phyloP scores from a whole-genome alignment of 2,888 invertebrate species.

The Apamea sordens region DNA sequence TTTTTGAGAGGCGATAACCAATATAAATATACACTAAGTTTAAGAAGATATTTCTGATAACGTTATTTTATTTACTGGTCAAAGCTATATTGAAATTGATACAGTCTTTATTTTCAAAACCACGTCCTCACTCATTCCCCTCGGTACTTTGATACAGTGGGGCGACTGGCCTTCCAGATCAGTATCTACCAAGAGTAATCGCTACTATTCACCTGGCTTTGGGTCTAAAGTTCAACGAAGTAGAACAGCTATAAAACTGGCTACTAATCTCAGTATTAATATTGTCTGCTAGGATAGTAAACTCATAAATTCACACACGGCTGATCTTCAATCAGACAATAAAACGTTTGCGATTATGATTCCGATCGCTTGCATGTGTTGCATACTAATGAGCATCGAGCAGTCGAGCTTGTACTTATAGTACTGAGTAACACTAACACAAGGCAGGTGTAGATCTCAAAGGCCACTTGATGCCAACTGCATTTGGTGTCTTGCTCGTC shows the following conservation, averaged over 20 bases:
- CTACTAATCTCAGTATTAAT: constrained; percentile 28
- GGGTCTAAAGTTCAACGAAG: constrained; percentile 18
- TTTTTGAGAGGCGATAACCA: constrained; percentile 11
- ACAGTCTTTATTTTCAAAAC: constrained; percentile 23
- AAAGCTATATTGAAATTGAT: not conserved
- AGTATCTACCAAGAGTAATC: constrained; percentile 6
- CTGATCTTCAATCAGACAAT: constrained; percentile 58
- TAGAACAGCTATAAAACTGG: constrained; percentile 23
- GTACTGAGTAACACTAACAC: constrained; percentile 24
- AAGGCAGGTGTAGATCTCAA: constrained; percentile 56
- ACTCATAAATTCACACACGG: constrained; percentile 55
- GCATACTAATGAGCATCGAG: constrained; percentile 49
- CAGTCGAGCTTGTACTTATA: constrained; percentile 8
- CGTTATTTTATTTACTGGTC: constrained; percentile 8
- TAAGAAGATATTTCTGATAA: constrained; percentile 15
- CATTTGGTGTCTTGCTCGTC: constrained; percentile 67
- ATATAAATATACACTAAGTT: not conserved
- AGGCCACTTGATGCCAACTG: constrained; percentile 63
- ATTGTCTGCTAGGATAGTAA: constrained; percentile 54
- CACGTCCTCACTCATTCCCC: not conserved
- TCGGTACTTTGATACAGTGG: constrained; percentile 1
- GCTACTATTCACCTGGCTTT: constrained; percentile 15
- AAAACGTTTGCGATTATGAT: constrained; percentile 61
- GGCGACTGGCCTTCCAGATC: constrained; percentile 12
- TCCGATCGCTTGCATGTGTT: constrained; percentile 49